A percentile compares a stretch with the other conserved stretches of the same genome.
phyloP scores from a whole-genome alignment of 2,797 vertebrate species.

The Chloroceryle amazona region DNA sequence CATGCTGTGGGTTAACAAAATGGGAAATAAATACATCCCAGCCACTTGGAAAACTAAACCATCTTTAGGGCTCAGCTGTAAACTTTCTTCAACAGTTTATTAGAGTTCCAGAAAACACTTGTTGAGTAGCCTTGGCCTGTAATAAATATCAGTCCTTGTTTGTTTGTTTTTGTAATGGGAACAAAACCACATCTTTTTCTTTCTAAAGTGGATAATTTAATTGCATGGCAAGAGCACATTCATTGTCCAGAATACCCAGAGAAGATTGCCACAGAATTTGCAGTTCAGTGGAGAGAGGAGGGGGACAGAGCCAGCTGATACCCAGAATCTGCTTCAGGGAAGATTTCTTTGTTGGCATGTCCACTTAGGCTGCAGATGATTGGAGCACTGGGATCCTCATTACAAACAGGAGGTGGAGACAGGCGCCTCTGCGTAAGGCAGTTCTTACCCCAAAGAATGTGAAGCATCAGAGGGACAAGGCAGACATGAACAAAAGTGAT shows the following conservation, averaged over 20 bases:
- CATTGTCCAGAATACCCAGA: constrained; percentile 61
- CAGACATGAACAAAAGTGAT: fast-evolving
- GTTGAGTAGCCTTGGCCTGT: constrained; percentile 40
- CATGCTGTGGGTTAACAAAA: constrained; percentile 70
- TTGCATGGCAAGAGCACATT: constrained; percentile 49
- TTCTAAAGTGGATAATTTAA: constrained; percentile 68
- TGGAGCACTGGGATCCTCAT: neutral
- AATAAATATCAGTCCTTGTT: constrained; percentile 74
- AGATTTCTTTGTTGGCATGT: neutral
- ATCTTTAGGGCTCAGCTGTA: constrained; percentile 60
- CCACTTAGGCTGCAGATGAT: neutral
- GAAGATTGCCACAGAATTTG: neutral
- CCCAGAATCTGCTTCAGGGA: neutral
- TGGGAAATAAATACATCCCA: constrained; percentile 74
- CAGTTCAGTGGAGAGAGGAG: neutral
- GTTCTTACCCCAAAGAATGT: fast-evolving
- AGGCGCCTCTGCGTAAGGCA: neutral
- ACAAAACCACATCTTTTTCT: constrained; percentile 65
- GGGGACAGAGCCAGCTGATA: constrained; percentile 3
- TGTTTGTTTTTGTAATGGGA: constrained; percentile 73
- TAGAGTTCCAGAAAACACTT: constrained; percentile 58
- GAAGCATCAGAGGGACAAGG: neutral
- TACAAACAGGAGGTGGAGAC: neutral
- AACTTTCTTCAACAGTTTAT: constrained; percentile 73
- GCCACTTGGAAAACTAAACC: constrained; percentile 65